phyloP scores from a whole-genome alignment of 2,113 vertebrate species.

The Antechinus stuartii region DNA sequence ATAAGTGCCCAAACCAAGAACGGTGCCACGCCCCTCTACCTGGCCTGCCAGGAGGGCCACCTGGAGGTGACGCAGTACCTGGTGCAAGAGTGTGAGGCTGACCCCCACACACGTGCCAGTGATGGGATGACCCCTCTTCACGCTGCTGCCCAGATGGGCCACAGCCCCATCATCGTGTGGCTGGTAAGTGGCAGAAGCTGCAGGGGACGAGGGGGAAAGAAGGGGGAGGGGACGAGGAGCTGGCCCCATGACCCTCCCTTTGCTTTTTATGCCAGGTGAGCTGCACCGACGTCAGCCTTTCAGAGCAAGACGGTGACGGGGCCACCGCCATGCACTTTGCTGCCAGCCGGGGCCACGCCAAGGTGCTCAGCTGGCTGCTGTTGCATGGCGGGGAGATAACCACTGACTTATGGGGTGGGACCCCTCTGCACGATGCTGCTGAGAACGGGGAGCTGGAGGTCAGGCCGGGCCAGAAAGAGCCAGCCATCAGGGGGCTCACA shows the following conservation, averaged over 20 bases:
- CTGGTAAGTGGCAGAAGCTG: slow-evolving; percentile 86
- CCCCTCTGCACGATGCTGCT: slow-evolving; percentile 93
- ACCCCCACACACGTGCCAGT: slow-evolving; percentile 90
- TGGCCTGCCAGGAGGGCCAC: slow-evolving; percentile 99
- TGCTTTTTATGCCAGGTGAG: slow-evolving; percentile 85
- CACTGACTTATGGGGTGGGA: slow-evolving; percentile 93
- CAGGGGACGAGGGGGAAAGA: background rate
- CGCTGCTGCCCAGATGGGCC: slow-evolving; percentile 98
- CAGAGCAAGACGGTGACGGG: slow-evolving; percentile 90
- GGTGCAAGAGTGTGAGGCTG: slow-evolving; percentile 94
- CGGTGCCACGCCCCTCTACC: slow-evolving; percentile 98
- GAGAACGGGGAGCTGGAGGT: slow-evolving; percentile 98
- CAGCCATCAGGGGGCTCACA: accelerated
- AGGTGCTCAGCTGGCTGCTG: slow-evolving; percentile 98
- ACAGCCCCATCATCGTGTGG: slow-evolving; percentile 96
- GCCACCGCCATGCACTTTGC: slow-evolving; percentile 98
- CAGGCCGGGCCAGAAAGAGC: slow-evolving; percentile 27
- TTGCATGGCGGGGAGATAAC: slow-evolving; percentile 96
- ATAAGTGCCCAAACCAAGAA: slow-evolving; percentile 97
- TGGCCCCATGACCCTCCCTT: background rate
- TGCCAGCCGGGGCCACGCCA: slow-evolving; percentile 94
- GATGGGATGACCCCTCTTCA: slow-evolving; percentile 98
- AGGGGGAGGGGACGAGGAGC: background rate
- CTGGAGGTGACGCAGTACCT: slow-evolving; percentile 96
- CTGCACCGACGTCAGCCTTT: slow-evolving; percentile 92